Conservation (phyloP, 2,888 invertebrate genomes). For the Belgica antarctica region DNA sequence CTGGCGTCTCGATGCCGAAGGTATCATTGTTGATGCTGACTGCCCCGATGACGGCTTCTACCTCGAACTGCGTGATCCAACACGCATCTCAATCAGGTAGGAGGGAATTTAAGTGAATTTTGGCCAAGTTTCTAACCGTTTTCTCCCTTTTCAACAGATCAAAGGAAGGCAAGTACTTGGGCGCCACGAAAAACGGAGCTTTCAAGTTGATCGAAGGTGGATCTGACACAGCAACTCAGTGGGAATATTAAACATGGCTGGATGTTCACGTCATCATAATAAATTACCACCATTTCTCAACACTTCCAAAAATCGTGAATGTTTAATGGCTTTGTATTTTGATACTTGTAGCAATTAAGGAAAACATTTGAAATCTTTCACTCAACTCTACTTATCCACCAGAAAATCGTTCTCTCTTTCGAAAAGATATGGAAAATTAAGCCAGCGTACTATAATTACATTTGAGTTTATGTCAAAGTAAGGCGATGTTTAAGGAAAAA, state of each 20-base stretch:
- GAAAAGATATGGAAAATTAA: neutral
- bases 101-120: constrained; percentile 53
- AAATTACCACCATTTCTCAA: constrained; percentile 25
- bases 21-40: constrained; percentile 82
- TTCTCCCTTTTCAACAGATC: constrained; percentile 50
- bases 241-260: constrained; percentile 78
- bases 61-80: constrained; percentile 89
- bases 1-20: constrained; percentile 88
- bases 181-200: constrained; percentile 87
- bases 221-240: constrained; percentile 79
- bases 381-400: no score
- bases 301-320: constrained; percentile 9
- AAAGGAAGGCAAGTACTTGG: constrained; percentile 70
- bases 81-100: constrained; percentile 83
- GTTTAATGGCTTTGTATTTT: constrained; percentile 15
- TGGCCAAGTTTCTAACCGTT: no score
- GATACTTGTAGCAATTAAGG: constrained; percentile 2
- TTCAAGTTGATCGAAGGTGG: constrained; percentile 79
- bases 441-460: constrained; percentile 8
- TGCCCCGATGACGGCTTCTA: constrained; percentile 79
- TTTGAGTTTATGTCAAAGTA: neutral
- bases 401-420: neutral
- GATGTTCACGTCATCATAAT: neutral
- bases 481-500: constrained; percentile 12
- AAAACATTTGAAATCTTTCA: neutral